Evolutionary conservation across 2,113 vertebrate species (phyloP).

Genomic region (human): GRCh38 chr11:118364001-118364500

Average conservation of each 20-base stretch:
- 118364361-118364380: neutral
- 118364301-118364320: neutral
- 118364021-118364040: neutral
- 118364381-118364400: conserved; percentile 38
- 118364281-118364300: neutral
- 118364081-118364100: neutral
- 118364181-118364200: neutral
- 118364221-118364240: conserved; percentile 7
- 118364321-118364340: neutral
- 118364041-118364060: neutral
- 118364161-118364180: neutral
- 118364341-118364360: neutral
- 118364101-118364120: neutral
- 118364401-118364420: conserved; percentile 37
- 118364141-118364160: neutral
- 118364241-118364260: conserved; percentile 23
- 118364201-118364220: neutral
- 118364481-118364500: neutral
- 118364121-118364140: conserved; percentile 14
- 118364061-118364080: neutral
- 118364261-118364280: neutral
- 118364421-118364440: neutral
- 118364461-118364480: neutral
- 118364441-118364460: neutral
- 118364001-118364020: neutral